Conservation (phyloP, 2,113 vertebrate genomes). For the Rhabdornis inornatus region DNA sequence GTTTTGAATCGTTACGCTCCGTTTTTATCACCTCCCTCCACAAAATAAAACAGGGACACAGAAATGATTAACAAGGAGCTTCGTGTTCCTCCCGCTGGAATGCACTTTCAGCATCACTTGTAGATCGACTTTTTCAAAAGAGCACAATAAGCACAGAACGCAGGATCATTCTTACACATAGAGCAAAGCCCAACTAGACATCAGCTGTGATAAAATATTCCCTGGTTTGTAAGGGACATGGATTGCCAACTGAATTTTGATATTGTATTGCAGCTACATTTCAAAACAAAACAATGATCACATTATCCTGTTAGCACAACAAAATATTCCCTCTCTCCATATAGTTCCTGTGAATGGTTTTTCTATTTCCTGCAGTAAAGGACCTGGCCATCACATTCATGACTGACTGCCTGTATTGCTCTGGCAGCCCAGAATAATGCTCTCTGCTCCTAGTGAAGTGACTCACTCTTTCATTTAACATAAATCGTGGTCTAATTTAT, state of each 20-base stretch:
- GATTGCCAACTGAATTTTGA: neutral
- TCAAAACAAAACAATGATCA: neutral
- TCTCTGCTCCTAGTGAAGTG: neutral
- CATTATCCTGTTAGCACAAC: neutral
- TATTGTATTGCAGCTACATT: neutral
- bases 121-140: neutral
- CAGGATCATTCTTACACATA: rapidly evolving
- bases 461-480: neutral
- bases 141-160: neutral
- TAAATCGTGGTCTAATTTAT: neutral
- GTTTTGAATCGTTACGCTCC: neutral
- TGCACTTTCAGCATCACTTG: neutral
- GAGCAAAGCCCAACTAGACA: neutral
- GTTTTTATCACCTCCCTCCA: neutral
- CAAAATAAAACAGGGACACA: neutral
- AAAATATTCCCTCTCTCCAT: neutral
- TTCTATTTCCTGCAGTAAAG: neutral
- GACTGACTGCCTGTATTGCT: neutral
- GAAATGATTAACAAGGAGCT: neutral
- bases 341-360: neutral
- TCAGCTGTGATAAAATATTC: neutral
- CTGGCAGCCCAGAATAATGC: neutral
- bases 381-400: neutral
- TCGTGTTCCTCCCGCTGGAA: neutral
- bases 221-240: neutral